Base-by-base conservation (phyloP, 2,113 vertebrate species). In the Nestor notabilis region DNA sequence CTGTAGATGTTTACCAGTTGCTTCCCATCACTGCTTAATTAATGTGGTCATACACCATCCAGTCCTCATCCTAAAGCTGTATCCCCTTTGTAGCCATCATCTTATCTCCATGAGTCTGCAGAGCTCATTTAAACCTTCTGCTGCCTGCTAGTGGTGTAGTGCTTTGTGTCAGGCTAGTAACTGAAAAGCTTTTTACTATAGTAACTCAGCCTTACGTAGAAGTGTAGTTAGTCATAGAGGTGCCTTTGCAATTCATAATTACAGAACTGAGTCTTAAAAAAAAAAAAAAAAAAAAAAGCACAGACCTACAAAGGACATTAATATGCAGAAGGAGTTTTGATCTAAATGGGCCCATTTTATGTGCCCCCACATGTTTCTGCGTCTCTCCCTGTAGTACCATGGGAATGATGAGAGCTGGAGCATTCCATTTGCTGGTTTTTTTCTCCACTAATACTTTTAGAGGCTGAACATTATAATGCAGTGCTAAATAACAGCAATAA, bases 81-180 rank as follows among this genome's bases (percentile, higher is more conserved):
- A 23, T 11, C 8, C 17, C 14, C 11, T 84, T 64, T 44, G 16
- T 14, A 89, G 13, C 56, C 52, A 49, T 46, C 37, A 9, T 5
- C 35, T 87, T 64, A 29, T 12, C 47, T 35, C 44, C 8, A 0
- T 0, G 8, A 66, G 5, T 12, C 53, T 63, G 37, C 72, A 86
- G 80, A 90, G 46, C 60, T 89, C 76, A 47, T 44, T 47, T 52
- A 80, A 87, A 43, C 58, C 84, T 94, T 5, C 83, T 93, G 78
- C 94, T 96, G 81, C 84, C 91, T 91, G 93, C 84, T 79, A 65
- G 84, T 37, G 31, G 81, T 72, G 37, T 24, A 72, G 65, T 25
- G 58, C 15, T 89, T 44, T 76, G 56, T 76, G 52, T 44, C 70
- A 79, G 47, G 13, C 52, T 47, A 28, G 15, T 17, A 58, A 33